Conservation (phyloP, 2,113 vertebrate genomes). For the Chinchilla lanigera region DNA sequence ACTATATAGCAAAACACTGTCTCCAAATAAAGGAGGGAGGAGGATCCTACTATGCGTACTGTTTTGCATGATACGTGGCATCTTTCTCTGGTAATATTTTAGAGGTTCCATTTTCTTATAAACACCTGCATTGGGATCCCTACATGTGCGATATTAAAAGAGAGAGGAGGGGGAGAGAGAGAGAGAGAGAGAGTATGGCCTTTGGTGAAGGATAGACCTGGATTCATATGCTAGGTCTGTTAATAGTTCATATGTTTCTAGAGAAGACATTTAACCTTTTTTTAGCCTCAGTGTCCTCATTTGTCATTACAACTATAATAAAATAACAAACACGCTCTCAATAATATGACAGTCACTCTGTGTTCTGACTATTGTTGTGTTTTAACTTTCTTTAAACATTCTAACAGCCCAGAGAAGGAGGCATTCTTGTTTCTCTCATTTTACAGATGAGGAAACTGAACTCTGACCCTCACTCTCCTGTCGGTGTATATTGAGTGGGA, state of each 20-base stretch:
- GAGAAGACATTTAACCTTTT: not conserved
- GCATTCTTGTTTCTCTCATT: not conserved
- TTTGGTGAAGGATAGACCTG: not conserved
- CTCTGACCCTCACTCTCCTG: not conserved
- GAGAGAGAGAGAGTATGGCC: not conserved
- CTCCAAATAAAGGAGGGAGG: not conserved
- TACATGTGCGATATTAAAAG: not conserved
- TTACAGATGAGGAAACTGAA: not conserved
- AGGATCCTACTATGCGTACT: not conserved
- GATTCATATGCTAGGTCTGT: not conserved
- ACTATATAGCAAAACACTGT: not conserved
- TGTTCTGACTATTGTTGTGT: not conserved
- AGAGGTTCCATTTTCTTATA: not conserved
- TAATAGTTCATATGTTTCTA: not conserved
- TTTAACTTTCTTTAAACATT: not conserved
- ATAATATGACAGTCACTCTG: not conserved
- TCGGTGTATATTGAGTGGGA: not conserved
- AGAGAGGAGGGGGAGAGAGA: not conserved
- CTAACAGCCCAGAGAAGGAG: not conserved
- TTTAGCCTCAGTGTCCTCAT: not conserved
- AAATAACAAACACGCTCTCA: not conserved
- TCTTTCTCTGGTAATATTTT: not conserved
- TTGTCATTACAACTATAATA: rapidly evolving
- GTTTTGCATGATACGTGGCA: not conserved
- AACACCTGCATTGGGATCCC: not conserved